phyloP scores from a whole-genome alignment of 2,113 vertebrate genomes.

The Hystrix cristata region DNA sequence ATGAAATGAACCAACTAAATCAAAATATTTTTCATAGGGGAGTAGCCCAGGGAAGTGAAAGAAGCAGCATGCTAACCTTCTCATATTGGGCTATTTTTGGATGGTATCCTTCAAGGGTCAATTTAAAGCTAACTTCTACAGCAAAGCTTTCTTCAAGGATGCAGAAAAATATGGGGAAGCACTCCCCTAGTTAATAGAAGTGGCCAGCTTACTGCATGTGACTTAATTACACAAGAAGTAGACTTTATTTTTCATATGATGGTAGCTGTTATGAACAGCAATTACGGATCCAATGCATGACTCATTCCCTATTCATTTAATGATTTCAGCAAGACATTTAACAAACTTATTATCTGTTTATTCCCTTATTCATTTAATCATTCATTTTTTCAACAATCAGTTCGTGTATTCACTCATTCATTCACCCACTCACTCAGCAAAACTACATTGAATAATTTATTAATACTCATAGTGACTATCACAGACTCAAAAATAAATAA shows the following conservation, averaged over 20 bases:
- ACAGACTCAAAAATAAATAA: neutral
- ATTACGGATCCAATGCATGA: neutral
- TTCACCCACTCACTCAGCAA: constrained; percentile 10
- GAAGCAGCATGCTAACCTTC: constrained; percentile 32
- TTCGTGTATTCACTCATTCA: neutral
- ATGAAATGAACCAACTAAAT: constrained; percentile 80
- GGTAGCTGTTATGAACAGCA: neutral
- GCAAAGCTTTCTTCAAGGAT: constrained; percentile 61
- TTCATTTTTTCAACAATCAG: neutral
- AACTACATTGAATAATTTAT: neutral
- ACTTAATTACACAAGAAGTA: neutral
- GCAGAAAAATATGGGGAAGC: constrained; percentile 54
- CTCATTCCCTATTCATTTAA: neutral
- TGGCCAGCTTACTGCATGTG: neutral
- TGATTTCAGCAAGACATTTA: neutral
- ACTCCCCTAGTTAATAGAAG: constrained; percentile 11
- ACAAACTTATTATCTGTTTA: neutral
- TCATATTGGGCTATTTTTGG: constrained; percentile 61
- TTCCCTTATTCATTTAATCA: neutral
- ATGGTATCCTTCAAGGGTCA: constrained; percentile 69
- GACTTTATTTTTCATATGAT: neutral
- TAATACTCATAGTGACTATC: neutral
- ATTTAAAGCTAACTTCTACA: constrained; percentile 58
- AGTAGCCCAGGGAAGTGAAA: constrained; percentile 59
- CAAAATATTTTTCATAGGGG: constrained; percentile 80